These are phyloP conservation scores for Dendropsophus ebraccatus DNA, from an alignment of 2,113 vertebrate genomes.

Conservation along the genomic window DNA sequence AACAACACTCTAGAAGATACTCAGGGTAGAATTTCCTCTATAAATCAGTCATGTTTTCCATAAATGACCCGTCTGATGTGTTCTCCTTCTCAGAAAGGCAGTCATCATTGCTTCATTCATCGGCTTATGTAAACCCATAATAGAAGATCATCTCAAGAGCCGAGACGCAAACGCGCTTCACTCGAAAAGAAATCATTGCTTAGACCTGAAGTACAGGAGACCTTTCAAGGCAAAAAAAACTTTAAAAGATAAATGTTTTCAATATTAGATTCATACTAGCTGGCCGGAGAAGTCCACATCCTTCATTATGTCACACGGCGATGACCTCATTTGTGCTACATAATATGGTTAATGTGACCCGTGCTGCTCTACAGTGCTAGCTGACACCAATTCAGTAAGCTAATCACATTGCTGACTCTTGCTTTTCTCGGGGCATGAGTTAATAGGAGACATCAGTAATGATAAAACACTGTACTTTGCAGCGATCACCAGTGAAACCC, in stretches of 20 bases:
- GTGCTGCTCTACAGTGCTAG: background rate
- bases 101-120: background rate
- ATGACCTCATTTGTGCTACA: constrained; percentile 43
- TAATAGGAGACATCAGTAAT: constrained; percentile 47
- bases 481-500: constrained; percentile 14
- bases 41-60: background rate
- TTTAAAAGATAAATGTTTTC: background rate
- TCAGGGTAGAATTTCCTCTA: background rate
- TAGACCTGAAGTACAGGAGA: background rate
- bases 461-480: constrained; percentile 40
- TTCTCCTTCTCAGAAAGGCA: background rate
- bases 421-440: constrained; percentile 31
- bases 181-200: background rate
- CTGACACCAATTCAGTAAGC: constrained; percentile 33
- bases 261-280: background rate
- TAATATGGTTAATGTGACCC: constrained; percentile 42
- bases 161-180: background rate
- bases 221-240: background rate
- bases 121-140: background rate
- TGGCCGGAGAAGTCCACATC: background rate
- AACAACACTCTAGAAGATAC: too few species aligned
- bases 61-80: background rate
- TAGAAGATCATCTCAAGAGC: background rate
- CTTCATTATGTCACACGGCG: constrained; percentile 11
- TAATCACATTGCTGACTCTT: constrained; percentile 48